Conservation (phyloP, 64 coral and sea anemone genomes). For the Montipora cactus region DNA sequence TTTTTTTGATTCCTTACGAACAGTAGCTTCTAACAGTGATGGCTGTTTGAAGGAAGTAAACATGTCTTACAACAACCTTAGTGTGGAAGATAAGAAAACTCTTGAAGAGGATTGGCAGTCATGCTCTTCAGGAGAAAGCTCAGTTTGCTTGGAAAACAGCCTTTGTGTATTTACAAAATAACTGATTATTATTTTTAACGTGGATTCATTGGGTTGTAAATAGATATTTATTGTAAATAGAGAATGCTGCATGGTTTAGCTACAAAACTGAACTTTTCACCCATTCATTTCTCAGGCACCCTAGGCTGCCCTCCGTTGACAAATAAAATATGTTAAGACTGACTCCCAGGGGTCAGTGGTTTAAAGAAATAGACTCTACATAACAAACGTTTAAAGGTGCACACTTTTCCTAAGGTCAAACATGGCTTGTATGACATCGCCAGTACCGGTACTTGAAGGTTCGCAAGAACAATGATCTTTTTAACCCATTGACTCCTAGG, state of each 20-base stretch:
- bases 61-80: slow-evolving; percentile 60
- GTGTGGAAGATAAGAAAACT: slow-evolving; percentile 42
- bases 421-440: no score
- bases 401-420: no score
- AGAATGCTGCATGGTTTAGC: background rate
- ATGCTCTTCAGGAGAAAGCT: background rate
- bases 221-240: background rate
- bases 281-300: no score
- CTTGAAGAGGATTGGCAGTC: slow-evolving; percentile 44
- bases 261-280: no score
- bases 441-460: no score
- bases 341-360: no score
- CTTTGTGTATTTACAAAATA: slow-evolving; percentile 45
- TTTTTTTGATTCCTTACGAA: slow-evolving; percentile 47
- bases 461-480: no score
- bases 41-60: slow-evolving; percentile 40
- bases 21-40: background rate
- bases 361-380: no score
- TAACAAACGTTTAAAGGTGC: no score
- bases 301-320: no score
- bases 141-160: slow-evolving; percentile 5
- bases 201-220: background rate
- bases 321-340: no score
- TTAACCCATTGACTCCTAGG: no score
- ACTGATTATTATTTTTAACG: background rate